Base-by-base conservation (phyloP, 1,140 invertebrate species). In the Platorchestia sp. region DNA sequence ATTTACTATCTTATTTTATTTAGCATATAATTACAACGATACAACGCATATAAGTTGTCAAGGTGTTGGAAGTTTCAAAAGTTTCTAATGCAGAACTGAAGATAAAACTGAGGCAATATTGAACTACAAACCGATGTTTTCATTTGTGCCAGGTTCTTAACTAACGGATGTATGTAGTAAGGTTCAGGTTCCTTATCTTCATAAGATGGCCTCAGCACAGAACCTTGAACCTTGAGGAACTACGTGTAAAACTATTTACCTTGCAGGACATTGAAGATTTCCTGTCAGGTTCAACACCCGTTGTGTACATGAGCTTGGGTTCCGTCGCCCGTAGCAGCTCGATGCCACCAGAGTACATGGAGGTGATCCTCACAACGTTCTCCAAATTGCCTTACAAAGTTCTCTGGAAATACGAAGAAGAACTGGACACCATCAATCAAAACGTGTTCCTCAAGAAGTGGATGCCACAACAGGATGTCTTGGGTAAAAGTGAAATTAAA, bases 401-500 rank as follows among this genome's bases (percentile, higher is more conserved):
- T 40, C 40, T 96, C 16, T 96, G 96, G 96, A 96, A 96, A 59
- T 96, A 95, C 91, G 96, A 96, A 75, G 96, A 90, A 36, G 51
- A 95, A 19, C 93, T 95, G 42, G 42, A 89, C 19, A 42, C 95
- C 93, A 87, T 97, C 95, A 97, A 98, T 27, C 45, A 96, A 45
- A 98, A 98, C 97, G 97, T 98, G 45, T 97, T 97, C 97, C 97
- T 98, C 45, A 96, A 97, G 95, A 97, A 97, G 96, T 98, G 98
- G 98, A 97, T 98, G 96, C 98, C 98, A n/a, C 98, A 98, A 97
- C 97, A 98, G 42, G 96, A 96, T 45, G 51, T 96, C 53, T 86
- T 96, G 16, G 95, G 96, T 96, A 89, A 95, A 3, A 1, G 10
- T 3, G 27, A 36, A 75, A 95, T n/a, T 51, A 27, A 19, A n/a